phyloP scores from a whole-genome alignment of 2,113 vertebrate genomes.

The Ictidomys tridecemlineatus region DNA sequence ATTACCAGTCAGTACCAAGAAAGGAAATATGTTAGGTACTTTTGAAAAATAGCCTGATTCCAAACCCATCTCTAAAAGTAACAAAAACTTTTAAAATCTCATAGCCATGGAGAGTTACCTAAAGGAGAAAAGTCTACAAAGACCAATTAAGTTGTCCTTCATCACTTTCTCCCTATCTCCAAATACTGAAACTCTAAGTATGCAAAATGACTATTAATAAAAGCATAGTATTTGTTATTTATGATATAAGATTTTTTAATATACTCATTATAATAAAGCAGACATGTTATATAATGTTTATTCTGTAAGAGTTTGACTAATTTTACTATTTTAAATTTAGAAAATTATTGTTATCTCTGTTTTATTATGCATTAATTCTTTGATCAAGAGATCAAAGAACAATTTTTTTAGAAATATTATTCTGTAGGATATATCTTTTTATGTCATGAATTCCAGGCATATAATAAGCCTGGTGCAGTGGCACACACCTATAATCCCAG shows the following conservation, averaged over 20 bases:
- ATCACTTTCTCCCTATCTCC: background rate
- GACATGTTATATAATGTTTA: background rate
- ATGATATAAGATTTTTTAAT: background rate
- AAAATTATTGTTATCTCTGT: background rate
- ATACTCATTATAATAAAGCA: background rate
- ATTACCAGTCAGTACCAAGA: background rate
- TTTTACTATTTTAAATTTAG: constrained; percentile 29
- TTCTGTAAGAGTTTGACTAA: background rate
- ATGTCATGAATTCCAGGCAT: background rate
- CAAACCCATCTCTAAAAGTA: background rate
- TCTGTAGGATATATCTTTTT: background rate
- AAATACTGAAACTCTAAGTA: constrained; percentile 30
- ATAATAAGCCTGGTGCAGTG: too few relatives aligned
- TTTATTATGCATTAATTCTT: background rate
- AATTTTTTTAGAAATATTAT: background rate
- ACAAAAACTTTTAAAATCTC: background rate
- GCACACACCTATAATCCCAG: too few relatives aligned
- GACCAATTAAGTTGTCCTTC: background rate
- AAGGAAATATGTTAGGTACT: background rate
- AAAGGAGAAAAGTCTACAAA: background rate
- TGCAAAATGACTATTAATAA: background rate
- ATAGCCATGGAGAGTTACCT: background rate
- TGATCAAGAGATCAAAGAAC: background rate
- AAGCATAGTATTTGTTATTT: background rate
- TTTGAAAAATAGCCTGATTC: constrained; percentile 33